Conservation (phyloP, 2,797 vertebrate species). For the Graptemys geographica region DNA sequence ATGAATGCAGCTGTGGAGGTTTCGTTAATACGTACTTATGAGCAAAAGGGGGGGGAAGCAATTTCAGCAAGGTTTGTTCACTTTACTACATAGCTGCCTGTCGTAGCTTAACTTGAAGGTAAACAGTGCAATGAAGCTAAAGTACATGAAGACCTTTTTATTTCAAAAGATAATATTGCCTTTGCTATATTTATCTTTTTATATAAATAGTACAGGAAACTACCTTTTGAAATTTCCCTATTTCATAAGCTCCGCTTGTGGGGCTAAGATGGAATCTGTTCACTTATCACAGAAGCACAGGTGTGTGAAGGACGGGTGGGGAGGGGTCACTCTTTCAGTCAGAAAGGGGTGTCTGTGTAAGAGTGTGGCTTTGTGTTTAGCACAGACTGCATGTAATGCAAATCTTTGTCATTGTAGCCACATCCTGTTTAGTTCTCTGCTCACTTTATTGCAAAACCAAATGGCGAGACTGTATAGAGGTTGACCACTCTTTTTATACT, state of each 20-base stretch:
- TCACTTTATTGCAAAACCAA: conserved; percentile 13
- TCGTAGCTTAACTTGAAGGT: neutral
- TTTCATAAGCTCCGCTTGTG: neutral
- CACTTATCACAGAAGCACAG: fast-evolving
- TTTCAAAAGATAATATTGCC: neutral
- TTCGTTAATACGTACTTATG: neutral
- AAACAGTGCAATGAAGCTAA: neutral
- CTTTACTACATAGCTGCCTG: neutral
- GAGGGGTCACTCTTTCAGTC: fast-evolving
- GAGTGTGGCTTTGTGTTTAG: neutral
- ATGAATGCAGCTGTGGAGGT: conserved; percentile 42
- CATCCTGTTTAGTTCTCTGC: fast-evolving
- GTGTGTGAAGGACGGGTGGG: neutral
- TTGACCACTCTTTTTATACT: neutral
- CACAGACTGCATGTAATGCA: neutral
- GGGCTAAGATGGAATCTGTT: neutral
- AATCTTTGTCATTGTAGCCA: neutral
- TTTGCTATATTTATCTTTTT: neutral
- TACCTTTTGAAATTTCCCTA: neutral
- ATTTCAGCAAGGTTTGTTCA: neutral
- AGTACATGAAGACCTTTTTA: fast-evolving
- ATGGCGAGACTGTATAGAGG: neutral
- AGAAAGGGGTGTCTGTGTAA: fast-evolving
- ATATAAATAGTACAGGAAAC: neutral
- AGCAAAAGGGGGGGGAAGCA: neutral